phyloP scores from a whole-genome alignment of 2,888 invertebrate genomes.

The Dorcus parallelipipedus region DNA sequence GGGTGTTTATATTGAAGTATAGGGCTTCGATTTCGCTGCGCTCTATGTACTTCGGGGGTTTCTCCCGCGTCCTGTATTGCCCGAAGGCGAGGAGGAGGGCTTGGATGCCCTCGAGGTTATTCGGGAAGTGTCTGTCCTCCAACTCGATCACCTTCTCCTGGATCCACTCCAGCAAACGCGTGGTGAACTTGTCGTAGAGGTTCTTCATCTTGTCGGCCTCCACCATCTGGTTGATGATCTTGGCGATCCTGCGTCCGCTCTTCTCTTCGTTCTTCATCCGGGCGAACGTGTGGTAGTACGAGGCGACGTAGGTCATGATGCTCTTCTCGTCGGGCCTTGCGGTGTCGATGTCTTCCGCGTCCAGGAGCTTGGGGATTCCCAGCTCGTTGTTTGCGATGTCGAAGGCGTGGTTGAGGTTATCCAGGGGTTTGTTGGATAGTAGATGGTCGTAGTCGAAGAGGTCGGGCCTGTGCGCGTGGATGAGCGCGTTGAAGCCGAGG shows the following conservation, averaged over 20 bases:
- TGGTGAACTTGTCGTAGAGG: constrained; percentile 81
- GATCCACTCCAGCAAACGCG: constrained; percentile 92
- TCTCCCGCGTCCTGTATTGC: constrained; percentile 93
- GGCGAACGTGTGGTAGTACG: constrained; percentile 98
- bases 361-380: constrained; percentile 88
- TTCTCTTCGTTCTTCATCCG: constrained; percentile 99
- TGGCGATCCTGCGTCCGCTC: constrained; percentile 94
- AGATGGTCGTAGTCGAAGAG: constrained; percentile 84
- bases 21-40: constrained; percentile 95
- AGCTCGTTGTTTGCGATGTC: constrained; percentile 89
- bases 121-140: constrained; percentile 86
- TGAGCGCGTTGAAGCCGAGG: constrained; percentile 96
- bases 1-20: constrained; percentile 95
- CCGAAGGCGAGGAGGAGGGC: constrained; percentile 86
- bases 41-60: constrained; percentile 97
- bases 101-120: constrained; percentile 93
- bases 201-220: constrained; percentile 90
- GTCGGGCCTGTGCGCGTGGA: constrained; percentile 96
- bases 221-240: constrained; percentile 95
- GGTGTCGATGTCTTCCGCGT: constrained; percentile 96
- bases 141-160: constrained; percentile 76
- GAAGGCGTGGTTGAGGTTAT: constrained; percentile 97
- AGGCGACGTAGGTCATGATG: constrained; percentile 97
- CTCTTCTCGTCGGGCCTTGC: constrained; percentile 95
- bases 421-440: constrained; percentile 79